Base-by-base conservation (phyloP, 1,140 invertebrate genomes). In the Drosophila seguyi region DNA sequence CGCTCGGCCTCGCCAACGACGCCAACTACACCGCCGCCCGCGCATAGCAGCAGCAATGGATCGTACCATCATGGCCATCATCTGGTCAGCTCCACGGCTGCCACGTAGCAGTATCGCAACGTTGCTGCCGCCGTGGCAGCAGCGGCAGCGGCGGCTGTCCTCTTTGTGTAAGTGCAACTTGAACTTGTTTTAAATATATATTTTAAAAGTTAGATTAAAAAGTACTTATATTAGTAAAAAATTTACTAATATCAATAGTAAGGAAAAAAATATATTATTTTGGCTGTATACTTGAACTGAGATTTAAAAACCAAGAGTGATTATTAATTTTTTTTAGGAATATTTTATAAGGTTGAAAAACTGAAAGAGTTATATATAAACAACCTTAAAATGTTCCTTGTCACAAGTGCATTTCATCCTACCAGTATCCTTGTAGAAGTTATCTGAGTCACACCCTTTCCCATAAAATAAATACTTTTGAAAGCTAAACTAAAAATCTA, bases 101-200 rank as follows among this genome's bases (percentile, higher is more conserved):
- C 90, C 63, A 90, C 90, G 90, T 92, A 92, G 81, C 90, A 92
- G 73, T 90, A 92, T 75, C 86, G 86, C 71, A 85, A 91, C 58
- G 85, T 90, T 81, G 85, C 85, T 60, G 85, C 85, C 75, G 85
- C 85, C 31, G 85, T 88, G 50, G 86, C 85, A 58, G 84, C 81
- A 67, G 79, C 90, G 65, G 83, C 90, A 62, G 81, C 88, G 50
- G 91, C 90, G 62, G 86, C 90, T 62, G 86, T 84, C 47, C 91
- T 92, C 47, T 88, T 92, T 78, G 90, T 92, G 90, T 92, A 85
- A 92, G 90, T 92, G 87, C 6, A n/a, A 18, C 5, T n/a, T 48
- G 16, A 27, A n/a, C 1, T 25, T 27, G 14, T 27, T 48, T 48
- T 2, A 8, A 16, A 20, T 91, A 34, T 16, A 20, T 4, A 11